Percentiles rank a stretch among this genome's conserved stretches.
phyloP scores from a whole-genome alignment of 2,797 vertebrate species.

The Nasua narica region DNA sequence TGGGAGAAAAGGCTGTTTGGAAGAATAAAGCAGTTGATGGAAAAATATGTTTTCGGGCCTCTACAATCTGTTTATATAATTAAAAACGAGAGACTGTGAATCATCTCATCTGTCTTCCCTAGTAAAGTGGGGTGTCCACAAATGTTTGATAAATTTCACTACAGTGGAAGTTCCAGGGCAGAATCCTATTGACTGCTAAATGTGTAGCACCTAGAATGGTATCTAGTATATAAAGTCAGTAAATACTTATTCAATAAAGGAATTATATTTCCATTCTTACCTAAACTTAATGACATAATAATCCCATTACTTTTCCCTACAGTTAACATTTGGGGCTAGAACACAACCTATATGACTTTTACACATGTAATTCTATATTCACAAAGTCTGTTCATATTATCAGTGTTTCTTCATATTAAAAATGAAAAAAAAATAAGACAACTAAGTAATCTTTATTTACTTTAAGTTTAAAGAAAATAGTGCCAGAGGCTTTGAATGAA shows the following conservation, averaged over 20 bases:
- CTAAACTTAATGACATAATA: not conserved
- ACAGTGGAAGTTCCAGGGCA: not conserved
- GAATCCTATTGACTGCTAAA: not conserved
- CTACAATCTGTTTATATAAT: not conserved
- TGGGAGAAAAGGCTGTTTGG: not conserved
- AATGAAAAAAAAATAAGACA: slow-evolving; percentile 34
- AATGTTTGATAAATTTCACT: not conserved
- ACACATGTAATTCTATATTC: not conserved
- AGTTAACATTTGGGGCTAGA: not conserved
- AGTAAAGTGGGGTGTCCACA: not conserved
- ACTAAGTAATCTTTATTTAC: slow-evolving; percentile 43
- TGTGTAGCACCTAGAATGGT: not conserved
- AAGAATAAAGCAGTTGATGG: not conserved
- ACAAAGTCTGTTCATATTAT: slow-evolving; percentile 2
- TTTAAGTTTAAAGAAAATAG: slow-evolving; percentile 32
- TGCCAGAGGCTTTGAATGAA: slow-evolving; percentile 68
- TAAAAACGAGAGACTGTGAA: not conserved
- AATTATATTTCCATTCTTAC: not conserved
- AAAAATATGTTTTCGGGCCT: not conserved
- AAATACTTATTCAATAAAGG: not conserved
- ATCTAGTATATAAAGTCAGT: not conserved
- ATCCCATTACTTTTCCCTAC: not conserved
- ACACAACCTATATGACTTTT: not conserved
- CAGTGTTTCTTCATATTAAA: slow-evolving; percentile 72
- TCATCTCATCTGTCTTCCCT: not conserved